Evolutionary conservation across 2,888 invertebrate species (phyloP).

Genomic region (Onthophagus sagittarius): DNA sequence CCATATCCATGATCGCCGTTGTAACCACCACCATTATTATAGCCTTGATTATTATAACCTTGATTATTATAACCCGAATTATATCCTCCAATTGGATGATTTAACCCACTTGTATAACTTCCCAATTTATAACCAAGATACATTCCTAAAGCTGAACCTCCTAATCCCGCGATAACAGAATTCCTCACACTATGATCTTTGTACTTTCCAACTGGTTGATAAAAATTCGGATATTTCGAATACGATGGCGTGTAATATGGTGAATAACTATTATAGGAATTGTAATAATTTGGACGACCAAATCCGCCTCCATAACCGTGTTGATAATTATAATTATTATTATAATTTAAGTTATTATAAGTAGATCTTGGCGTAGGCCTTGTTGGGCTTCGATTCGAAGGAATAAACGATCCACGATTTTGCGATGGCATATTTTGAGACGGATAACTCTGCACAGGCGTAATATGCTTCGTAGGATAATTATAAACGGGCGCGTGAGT

Average conservation of each 20-base stretch:
- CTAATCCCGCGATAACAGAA: conserved; percentile 21
- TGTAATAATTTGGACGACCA: not conserved
- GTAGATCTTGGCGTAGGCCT: not conserved
- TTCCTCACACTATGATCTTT: conserved; percentile 19
- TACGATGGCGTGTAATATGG: conserved; percentile 4
- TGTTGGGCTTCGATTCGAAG: not conserved
- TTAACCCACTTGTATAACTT: conserved; percentile 12
- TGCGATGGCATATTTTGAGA: not conserved
- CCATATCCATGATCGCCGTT: conserved; percentile 13
- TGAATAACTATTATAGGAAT: not conserved
- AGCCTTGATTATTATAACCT: conserved; percentile 5
- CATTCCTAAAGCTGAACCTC: conserved; percentile 22
- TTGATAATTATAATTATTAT: not conserved
- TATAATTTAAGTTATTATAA: not conserved
- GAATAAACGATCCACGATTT: not conserved
- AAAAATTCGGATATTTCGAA: conserved; percentile 11
- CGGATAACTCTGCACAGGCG: conserved; percentile 1
- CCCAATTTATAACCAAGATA: conserved; percentile 22
- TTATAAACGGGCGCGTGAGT: not conserved
- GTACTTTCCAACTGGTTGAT: conserved; percentile 13
- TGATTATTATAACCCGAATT: not conserved
- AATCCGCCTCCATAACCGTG: not conserved
- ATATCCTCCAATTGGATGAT: conserved; percentile 13
- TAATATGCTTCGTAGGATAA: not conserved
- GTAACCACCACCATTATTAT: not conserved